These are phyloP conservation scores for Orchestia grillus DNA, from an alignment of 1,140 invertebrate species.

Conservation along the genomic window DNA sequence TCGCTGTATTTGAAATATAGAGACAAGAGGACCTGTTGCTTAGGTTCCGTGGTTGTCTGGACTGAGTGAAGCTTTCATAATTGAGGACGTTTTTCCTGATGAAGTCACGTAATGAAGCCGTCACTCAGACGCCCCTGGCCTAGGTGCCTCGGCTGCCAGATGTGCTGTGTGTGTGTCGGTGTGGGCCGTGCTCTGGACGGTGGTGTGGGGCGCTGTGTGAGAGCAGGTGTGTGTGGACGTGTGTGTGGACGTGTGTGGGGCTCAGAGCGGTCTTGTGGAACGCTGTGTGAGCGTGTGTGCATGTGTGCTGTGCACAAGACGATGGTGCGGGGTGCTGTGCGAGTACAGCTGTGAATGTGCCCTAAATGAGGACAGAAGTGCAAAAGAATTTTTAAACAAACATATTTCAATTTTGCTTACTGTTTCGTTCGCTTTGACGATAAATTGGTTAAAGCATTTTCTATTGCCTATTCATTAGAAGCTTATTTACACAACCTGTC, in stretches of 20 bases:
- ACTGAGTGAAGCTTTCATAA: constrained; percentile 32
- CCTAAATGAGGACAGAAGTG: no score
- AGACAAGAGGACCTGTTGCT: not conserved
- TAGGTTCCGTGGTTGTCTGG: not conserved
- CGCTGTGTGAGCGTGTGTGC: not conserved
- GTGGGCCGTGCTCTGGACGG: not conserved
- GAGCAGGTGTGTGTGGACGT: not conserved
- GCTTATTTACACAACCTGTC: no score
- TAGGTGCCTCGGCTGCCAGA: not conserved
- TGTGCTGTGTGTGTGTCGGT: not conserved
- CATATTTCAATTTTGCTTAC: no score
- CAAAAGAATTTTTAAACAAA: no score
- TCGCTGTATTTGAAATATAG: not conserved
- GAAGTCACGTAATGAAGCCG: constrained; percentile 9
- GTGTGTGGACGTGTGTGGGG: not conserved
- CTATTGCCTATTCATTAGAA: no score
- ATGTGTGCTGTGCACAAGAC: not conserved
- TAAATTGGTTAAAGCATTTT: no score
- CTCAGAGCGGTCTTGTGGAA: not conserved
- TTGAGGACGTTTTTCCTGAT: constrained; percentile 48
- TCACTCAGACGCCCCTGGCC: not conserved
- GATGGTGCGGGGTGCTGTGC: not conserved
- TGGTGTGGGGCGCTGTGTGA: not conserved
- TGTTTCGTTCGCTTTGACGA: no score
- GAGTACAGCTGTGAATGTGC: no score